A percentile compares a stretch with the other conserved stretches of the same genome.
These are phyloP conservation scores for Clarias laeviceps DNA, from an alignment of 2,797 vertebrate genomes.

Conservation along the genomic window DNA sequence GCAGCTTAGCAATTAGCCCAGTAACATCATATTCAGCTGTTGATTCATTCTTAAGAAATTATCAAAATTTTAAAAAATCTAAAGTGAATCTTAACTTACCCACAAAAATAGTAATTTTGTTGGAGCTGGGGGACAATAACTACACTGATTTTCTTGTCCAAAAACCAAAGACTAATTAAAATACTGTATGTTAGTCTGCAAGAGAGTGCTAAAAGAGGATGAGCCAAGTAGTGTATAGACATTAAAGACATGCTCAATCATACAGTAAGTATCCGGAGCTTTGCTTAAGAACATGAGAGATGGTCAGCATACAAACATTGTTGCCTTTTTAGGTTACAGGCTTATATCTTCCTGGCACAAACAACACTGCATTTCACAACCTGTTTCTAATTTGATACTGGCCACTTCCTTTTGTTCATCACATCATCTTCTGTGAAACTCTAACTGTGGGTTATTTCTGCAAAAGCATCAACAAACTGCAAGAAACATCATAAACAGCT, in stretches of 20 bases:
- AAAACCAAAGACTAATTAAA: background rate
- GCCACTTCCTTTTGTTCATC: background rate
- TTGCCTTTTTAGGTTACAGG: background rate
- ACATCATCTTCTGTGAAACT: background rate
- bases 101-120: background rate
- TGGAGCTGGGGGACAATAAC: background rate
- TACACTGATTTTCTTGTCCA: background rate
- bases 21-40: background rate
- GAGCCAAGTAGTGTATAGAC: background rate
- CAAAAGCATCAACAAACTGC: background rate
- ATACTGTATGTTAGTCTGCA: background rate
- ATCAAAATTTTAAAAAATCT: too few species aligned
- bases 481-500: background rate
- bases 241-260: background rate
- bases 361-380: background rate
- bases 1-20: background rate
- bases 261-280: background rate
- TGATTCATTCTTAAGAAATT: background rate
- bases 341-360: too few species aligned
- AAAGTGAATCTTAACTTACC: background rate
- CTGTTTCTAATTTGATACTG: background rate
- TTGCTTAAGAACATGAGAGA: background rate
- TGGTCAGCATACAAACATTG: background rate
- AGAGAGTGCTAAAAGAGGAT: background rate
- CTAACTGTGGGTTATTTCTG: background rate